These are phyloP conservation scores for Lindbergichthys nudifrons DNA, from an alignment of 2,797 vertebrate species.

Conservation along the genomic window DNA sequence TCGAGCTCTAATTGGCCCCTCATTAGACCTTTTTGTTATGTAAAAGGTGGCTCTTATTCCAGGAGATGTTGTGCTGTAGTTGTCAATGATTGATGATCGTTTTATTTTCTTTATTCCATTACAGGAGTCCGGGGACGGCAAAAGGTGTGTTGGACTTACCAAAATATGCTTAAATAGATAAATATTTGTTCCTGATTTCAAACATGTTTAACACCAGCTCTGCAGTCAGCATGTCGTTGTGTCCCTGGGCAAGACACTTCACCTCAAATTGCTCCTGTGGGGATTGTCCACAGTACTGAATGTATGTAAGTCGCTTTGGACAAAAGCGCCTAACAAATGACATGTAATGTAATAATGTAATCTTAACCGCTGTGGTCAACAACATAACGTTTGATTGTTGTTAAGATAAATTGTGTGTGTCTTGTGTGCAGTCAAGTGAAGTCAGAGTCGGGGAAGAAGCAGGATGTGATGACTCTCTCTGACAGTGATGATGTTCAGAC, in stretches of 20 bases:
- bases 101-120: conserved; percentile 41
- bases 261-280: too few species aligned
- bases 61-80: neutral
- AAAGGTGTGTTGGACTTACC: conserved; percentile 67
- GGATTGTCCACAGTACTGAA: too few species aligned
- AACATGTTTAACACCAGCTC: neutral
- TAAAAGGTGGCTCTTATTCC: neutral
- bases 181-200: neutral
- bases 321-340: too few species aligned
- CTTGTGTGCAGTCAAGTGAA: conserved; percentile 66
- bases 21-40: neutral
- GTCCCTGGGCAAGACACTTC: too few species aligned
- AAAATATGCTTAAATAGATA: neutral
- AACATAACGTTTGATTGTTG: neutral
- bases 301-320: too few species aligned
- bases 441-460: conserved; percentile 72
- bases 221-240: too few species aligned
- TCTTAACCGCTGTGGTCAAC: neutral
- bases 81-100: neutral
- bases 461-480: conserved; percentile 94
- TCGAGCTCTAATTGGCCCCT: neutral
- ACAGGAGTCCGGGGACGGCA: conserved; percentile 86
- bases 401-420: conserved; percentile 18
- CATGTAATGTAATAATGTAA: too few species aligned
- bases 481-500: conserved; percentile 99